Base-by-base conservation (phyloP, 1,140 invertebrate species). In the Habropoda laboriosa region DNA sequence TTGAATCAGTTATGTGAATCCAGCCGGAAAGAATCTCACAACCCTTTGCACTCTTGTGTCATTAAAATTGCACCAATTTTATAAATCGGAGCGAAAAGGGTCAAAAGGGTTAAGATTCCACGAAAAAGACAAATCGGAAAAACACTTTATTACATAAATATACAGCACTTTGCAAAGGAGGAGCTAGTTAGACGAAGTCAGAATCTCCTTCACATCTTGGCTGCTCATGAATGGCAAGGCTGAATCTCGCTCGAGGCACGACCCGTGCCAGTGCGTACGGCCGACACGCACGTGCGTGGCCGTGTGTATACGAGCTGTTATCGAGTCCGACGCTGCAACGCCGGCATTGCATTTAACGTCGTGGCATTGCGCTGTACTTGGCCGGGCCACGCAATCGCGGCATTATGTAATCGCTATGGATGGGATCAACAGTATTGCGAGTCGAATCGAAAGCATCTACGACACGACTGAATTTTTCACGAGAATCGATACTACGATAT, bases 281-380 rank as follows among this genome's bases (percentile, higher is more conserved):
- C 8, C 47, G 47, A 21, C 47, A 75, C 61, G 73, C 60, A 75
- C 61, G 61, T 75, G 73, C 73, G 61, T 70, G 32, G 21, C 3
- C 30, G 42, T 60, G 32, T 40, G 18, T 35, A n/a, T n/a, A 42
- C 12, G 21, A 30, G 67, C 51, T 70, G 51, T 57, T 70, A 70
- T 70, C 67, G 51, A 70, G 18, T 38, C 51, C 38, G 27, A 45
- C 53, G 40, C 5, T 58, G 70, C 40, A 75, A 58, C 40, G 40
- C 16, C 27, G 45, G 16, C 47, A 61, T 38, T 64, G 60, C 58
- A 32, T 64, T 74, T 60, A 74, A 66, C 72, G 51, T 49, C 24
- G 8, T 66, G 30, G 70, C 70, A 35, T 47, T 64, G 58, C 45
- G 71, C 45, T 74, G 55, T 51, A 63, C 71, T 74, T 63, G 58